Conservation (phyloP, 2,888 invertebrate genomes). For the Coremacera marginata region DNA sequence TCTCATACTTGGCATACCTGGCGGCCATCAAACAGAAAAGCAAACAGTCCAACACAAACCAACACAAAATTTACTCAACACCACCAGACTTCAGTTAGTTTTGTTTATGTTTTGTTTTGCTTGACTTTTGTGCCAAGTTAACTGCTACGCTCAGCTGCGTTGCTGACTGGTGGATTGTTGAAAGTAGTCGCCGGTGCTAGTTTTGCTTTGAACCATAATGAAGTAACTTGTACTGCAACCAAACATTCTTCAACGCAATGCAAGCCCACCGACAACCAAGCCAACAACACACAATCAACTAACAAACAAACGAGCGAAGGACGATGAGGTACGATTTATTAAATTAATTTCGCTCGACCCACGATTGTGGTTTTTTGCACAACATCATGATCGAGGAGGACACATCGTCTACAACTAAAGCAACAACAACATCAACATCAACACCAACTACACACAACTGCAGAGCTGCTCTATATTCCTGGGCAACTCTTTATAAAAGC, state of each 20-base stretch:
- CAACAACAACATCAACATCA: background rate
- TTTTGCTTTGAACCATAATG: constrained; percentile 5
- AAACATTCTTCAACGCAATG: too few species aligned
- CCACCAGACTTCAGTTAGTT: background rate
- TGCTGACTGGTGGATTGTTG: background rate
- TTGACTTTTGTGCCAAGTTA: background rate
- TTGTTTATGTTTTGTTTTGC: background rate
- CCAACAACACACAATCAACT: background rate
- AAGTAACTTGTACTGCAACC: constrained; percentile 1
- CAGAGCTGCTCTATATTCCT: background rate
- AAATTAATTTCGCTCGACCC: constrained; percentile 28
- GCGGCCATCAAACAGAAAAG: background rate
- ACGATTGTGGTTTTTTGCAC: background rate
- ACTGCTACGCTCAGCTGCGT: background rate
- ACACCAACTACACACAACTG: background rate
- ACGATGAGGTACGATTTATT: constrained; percentile 23
- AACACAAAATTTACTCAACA: background rate
- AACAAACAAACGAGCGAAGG: background rate
- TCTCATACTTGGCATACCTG: background rate
- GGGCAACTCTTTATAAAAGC: too few species aligned
- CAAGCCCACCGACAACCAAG: background rate
- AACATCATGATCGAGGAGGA: background rate
- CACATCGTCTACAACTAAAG: background rate
- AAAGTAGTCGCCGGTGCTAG: background rate
- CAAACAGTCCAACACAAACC: background rate